phyloP scores from a whole-genome alignment of 1,140 invertebrate genomes.

The Rhagoletis zephyria region DNA sequence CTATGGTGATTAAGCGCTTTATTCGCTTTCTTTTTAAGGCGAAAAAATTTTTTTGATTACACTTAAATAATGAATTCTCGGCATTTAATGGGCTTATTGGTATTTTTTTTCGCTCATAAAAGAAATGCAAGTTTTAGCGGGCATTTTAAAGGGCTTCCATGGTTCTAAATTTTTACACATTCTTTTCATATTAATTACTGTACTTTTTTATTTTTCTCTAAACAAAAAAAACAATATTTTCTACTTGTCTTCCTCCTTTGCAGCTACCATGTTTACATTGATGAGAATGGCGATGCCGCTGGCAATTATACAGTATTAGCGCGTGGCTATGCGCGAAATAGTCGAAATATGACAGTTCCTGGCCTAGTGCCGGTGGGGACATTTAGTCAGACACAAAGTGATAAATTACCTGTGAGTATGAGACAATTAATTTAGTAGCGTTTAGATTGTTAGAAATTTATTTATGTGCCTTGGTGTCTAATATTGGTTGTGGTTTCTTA shows the following conservation, averaged over 20 bases:
- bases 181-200: neutral
- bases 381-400: constrained; percentile 76
- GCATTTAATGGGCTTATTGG: neutral
- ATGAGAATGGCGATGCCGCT: constrained; percentile 93
- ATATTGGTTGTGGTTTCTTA: too few species aligned
- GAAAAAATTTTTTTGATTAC: neutral
- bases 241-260: constrained; percentile 27
- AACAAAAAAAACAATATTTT: neutral
- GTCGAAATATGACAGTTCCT: constrained; percentile 74
- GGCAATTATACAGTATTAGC: constrained; percentile 95
- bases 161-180: too few species aligned
- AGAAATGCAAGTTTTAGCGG: neutral
- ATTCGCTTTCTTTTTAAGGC: neutral
- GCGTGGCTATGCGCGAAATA: constrained; percentile 63
- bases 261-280: constrained; percentile 92
- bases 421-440: neutral
- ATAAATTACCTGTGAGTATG: constrained; percentile 77
- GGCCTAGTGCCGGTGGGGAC: constrained; percentile 85
- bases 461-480: too few species aligned
- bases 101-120: neutral
- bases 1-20: too few species aligned
- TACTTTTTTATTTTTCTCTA: constrained; percentile 3
- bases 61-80: neutral
- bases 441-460: too few species aligned
- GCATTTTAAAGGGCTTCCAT: too few species aligned